Percentiles rank a stretch among this genome's conserved stretches.
These are phyloP conservation scores for Oscheius sp. DNA, from an alignment of 1,140 invertebrate species.

Conservation along the genomic window DNA sequence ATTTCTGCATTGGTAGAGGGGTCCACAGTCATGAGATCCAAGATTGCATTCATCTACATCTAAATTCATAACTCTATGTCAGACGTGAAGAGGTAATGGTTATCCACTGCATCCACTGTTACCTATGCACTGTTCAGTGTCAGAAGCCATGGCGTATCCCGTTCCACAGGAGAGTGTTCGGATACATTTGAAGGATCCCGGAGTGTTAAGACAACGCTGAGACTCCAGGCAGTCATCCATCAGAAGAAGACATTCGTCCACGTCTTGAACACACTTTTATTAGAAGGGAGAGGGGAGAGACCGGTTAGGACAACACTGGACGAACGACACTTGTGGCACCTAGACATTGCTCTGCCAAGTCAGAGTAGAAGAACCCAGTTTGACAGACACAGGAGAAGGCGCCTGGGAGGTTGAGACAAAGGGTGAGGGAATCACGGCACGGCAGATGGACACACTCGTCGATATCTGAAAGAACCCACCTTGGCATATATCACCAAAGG, in stretches of 20 bases:
- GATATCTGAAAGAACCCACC: constrained; percentile 8
- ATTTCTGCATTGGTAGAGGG: constrained; percentile 79
- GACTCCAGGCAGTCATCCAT: constrained; percentile 56
- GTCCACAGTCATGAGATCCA: constrained; percentile 77
- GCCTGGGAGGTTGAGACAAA: constrained; percentile 1
- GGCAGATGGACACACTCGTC: not conserved
- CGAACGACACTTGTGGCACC: not conserved
- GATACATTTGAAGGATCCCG: constrained; percentile 68
- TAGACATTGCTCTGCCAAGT: constrained; percentile 11
- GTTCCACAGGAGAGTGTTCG: constrained; percentile 84
- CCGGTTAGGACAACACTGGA: not conserved
- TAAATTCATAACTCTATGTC: constrained; percentile 58
- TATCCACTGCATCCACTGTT: no score
- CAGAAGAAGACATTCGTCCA: constrained; percentile 58
- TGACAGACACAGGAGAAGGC: constrained; percentile 18
- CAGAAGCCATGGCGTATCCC: constrained; percentile 87
- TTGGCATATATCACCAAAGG: constrained; percentile 8
- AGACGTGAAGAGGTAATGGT: not conserved
- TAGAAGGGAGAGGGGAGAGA: not conserved
- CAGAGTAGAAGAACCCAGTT: constrained; percentile 17
- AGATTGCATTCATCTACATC: constrained; percentile 88
- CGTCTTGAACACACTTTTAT: constrained; percentile 41
- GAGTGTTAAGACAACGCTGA: constrained; percentile 59
- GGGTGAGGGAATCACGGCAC: not conserved
- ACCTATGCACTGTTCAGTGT: constrained; percentile 82